Base-by-base conservation (phyloP, 2,797 vertebrate species). In the Malurus leucopterus region DNA sequence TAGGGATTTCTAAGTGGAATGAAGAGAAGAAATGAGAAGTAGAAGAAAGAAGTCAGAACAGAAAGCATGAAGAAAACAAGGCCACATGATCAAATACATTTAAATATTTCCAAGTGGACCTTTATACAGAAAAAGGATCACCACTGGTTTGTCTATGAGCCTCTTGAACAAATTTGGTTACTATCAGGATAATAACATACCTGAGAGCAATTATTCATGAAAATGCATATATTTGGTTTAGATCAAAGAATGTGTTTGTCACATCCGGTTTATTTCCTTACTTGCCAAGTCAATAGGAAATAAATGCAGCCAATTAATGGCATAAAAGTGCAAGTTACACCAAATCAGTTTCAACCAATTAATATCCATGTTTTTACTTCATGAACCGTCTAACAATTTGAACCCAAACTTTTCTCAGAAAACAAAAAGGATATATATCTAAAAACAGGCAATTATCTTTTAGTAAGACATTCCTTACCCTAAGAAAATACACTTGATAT, bases 71-170 rank as follows among this genome's bases (percentile, higher is more conserved):
- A 36, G 36, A 36, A 36, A 36, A 36, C 36, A 36, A 36, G 36
- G 29, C 4, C 40, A 20, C 0, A 0, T 30, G 57, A 67, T 47
- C 51, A 51, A 82, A 71, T 29, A 24, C 0, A 0, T 13, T 47
- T 13, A 68, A 12, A 61, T 19, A 23, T 46, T 73, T 79, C 27
- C 13, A 49, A 81, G 34, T 32, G 40, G 6, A 62, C 68, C 43
- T 92, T 86, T 61, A 47, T 13, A 40, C 3, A 49, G 5, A 55
- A 53, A 38, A 50, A 34, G 18, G 19, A 84, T 79, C 68, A 54
- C 3, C 2, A 1, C 9, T 72, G 50, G 61, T 72, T 70, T 73
- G 23, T 24, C 53, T 57, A 4, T 15, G 30, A 78, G 32, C 9
- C 13, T 57, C 15, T 61, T 71, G 11, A 61, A 64, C 12, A 75